Conservation (phyloP, 2,113 vertebrate species). For the Campylomormyrus numenius region DNA sequence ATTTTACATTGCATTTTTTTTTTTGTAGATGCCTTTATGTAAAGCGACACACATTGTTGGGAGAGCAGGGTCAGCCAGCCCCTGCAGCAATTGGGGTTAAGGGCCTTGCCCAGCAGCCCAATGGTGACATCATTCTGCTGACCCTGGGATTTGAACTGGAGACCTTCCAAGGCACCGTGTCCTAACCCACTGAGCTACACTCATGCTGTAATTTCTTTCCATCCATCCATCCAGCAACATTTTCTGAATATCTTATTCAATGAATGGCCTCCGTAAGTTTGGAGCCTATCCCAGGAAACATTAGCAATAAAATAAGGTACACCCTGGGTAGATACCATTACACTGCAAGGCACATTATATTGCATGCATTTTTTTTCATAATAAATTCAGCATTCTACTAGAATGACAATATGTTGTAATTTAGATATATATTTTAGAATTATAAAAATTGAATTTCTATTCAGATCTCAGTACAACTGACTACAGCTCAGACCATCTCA, state of each 20-base stretch:
- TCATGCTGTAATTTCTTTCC: background rate
- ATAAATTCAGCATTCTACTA: constrained; percentile 4
- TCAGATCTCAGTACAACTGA: background rate
- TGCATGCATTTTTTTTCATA: background rate
- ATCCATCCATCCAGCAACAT: background rate
- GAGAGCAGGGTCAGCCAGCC: background rate
- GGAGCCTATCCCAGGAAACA: background rate
- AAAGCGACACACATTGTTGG: background rate
- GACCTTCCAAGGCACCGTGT: background rate
- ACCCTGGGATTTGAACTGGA: background rate
- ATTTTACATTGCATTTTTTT: background rate
- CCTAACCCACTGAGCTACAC: background rate
- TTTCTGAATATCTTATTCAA: background rate
- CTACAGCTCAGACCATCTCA: background rate
- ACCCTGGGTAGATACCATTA: background rate
- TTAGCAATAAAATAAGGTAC: background rate
- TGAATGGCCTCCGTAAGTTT: background rate
- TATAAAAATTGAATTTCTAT: constrained; percentile 3
- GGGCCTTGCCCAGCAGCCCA: background rate
- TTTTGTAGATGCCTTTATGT: background rate
- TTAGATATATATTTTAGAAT: constrained; percentile 11
- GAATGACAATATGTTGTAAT: constrained; percentile 7
- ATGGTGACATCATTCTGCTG: background rate
- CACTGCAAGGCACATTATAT: background rate
- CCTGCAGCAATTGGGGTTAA: background rate